A percentile compares a stretch with the other conserved stretches of the same genome.
Evolutionary conservation across 2,888 invertebrate genomes (phyloP).

Genomic region (Carabus problematicus): DNA sequence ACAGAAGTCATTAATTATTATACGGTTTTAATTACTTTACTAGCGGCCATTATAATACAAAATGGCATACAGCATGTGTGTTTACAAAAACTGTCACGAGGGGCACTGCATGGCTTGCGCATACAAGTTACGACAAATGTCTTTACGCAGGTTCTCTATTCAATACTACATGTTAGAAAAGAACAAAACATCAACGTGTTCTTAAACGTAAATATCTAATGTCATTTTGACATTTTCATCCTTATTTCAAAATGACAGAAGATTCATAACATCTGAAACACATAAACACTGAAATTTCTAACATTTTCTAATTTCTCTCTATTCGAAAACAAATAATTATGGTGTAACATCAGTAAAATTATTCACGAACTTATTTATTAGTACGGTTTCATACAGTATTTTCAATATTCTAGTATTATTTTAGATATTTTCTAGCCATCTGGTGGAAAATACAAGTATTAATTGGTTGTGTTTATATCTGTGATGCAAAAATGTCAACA

Average conservation of each 20-base stretch:
- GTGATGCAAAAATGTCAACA: slow-evolving; percentile 15
- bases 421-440: slow-evolving; percentile 2
- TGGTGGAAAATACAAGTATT: not conserved
- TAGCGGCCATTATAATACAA: slow-evolving; percentile 38
- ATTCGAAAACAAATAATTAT: slow-evolving; percentile 1
- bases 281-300: not conserved
- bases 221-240: slow-evolving; percentile 27
- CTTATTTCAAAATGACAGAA: slow-evolving; percentile 19
- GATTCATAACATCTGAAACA: not conserved
- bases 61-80: slow-evolving; percentile 35
- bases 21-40: slow-evolving; percentile 32
- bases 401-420: not conserved
- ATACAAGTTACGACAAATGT: not conserved
- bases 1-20: slow-evolving; percentile 39
- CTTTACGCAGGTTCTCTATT: not conserved
- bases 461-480: not conserved
- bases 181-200: not conserved
- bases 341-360: not conserved
- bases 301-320: not conserved
- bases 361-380: too few relatives aligned
- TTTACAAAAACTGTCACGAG: slow-evolving; percentile 29
- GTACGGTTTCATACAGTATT: too few relatives aligned
- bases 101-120: slow-evolving; percentile 8
- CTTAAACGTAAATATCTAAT: not conserved
- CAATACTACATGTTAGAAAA: not conserved